phyloP scores from a whole-genome alignment of 2,113 vertebrate genomes.

The Acanthisitta chloris region DNA sequence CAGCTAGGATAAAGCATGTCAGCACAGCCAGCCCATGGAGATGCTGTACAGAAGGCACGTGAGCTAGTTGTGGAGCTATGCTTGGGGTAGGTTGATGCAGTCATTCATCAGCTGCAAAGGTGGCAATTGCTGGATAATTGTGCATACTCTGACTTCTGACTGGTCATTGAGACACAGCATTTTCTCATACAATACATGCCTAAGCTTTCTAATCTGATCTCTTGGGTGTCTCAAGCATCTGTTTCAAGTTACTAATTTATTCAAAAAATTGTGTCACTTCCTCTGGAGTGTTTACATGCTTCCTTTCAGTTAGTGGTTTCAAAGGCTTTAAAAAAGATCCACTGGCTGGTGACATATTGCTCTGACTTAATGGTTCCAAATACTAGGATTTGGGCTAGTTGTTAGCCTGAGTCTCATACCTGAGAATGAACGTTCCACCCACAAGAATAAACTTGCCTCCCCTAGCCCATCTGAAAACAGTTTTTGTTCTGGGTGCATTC shows the following conservation, averaged over 20 bases:
- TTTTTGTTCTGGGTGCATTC: neutral
- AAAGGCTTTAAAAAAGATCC: neutral
- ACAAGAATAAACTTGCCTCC: neutral
- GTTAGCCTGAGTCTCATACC: neutral
- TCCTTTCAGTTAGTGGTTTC: neutral
- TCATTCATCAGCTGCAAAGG: neutral
- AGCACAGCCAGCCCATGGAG: neutral
- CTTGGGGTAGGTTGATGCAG: neutral
- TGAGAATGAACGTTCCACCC: neutral
- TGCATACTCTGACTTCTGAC: neutral
- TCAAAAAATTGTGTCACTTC: neutral
- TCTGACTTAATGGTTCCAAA: neutral
- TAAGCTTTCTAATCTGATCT: neutral
- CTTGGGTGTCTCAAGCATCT: neutral
- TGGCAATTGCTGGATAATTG: neutral
- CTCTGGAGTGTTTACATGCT: neutral
- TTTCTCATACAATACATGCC: neutral
- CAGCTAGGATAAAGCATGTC: neutral
- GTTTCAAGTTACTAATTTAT: neutral
- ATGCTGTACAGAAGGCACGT: neutral
- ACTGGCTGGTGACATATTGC: neutral
- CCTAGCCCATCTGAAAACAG: neutral
- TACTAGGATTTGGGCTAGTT: neutral
- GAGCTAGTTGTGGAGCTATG: neutral
- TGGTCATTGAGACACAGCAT: neutral